Evolutionary conservation across 2,888 invertebrate species (phyloP), one percentile per base, ranked within the genome.

Genomic region (Lydus trimaculatus): DNA sequence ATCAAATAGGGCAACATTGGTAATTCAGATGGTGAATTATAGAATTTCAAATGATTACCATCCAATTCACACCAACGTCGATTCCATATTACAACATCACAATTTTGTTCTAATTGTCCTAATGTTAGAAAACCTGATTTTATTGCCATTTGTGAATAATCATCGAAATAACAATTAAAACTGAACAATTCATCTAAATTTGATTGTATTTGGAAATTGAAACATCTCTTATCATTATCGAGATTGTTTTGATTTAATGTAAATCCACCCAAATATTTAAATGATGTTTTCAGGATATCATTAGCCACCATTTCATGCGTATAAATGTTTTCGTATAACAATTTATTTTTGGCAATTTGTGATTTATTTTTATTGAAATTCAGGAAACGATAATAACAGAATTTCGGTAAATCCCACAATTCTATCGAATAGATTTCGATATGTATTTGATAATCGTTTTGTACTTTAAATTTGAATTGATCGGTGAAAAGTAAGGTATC

Each of bases 41-140:
- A 90, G 48, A 88, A 85, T 25, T 80, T 78, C 1, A 90, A 72
- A 0, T 76, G 75, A 15, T 86, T 81, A 0, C 86, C 86, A 28
- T 85, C 81, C 8, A 90, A 78, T 6, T 84, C 84, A 75, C 89
- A 89, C 89, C 89, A 90, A 64, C 87, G 83, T 0, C 87, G 84
- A 77, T 88, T 88, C 89, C 89, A 90, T 64, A 81, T n/a, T n/a
- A 81, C 23, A 86, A 82, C 0, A 48, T 48, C 0, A 80, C n/a
- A 78, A 3, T 83, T 81, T 6, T 82, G 83, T 3, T n/a, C n/a
- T n/a, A 72, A 73, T 20, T 85, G 81, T 15, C 88, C 87, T 15
- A 88, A 82, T 58, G 87, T 88, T 1, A 90, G 75, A 75, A 88
- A 89, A 0, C 89, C 89, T 1, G 82, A 76, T 56, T 15, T 80